Evolutionary conservation across 2,113 vertebrate species (phyloP), one percentile per base, ranked within the genome.

Genomic region (Sphyrna mokarran): DNA sequence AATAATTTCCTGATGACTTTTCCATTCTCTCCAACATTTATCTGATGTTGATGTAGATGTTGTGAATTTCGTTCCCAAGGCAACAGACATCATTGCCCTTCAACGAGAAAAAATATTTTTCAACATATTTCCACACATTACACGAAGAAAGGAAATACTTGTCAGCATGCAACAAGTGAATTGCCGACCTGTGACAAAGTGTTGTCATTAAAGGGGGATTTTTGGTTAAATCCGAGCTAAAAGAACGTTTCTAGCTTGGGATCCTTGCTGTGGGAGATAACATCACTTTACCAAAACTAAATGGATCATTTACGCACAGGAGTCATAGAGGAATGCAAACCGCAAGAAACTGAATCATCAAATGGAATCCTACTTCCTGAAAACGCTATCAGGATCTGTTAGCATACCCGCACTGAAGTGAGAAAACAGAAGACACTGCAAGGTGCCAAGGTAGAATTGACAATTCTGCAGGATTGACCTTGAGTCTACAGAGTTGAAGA

Each of bases 1-100:
- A 83, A 83, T 83, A 83, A 40, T 83, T 83, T 83, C n/a, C 43
- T 83, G 80, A 83, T 83, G 80, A 83, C 80, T 83, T 83, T 83
- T 83, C 80, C 80, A 83, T 83, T 83, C 80, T 40, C 37, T 83
- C 37, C 80, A 83, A 83, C 16, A 43, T 83, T 83, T 83, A 83
- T 20, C 37, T 40, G 80, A 83, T 43, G 80, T 83, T 40, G 40
- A 43, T 83, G 80, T 83, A 20, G 37, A 83, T 83, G 80, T 83
- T 83, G 37, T 83, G 80, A 83, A 83, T 83, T 83, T 83, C 22
- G 80, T 83, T 83, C 80, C 80, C 16, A 83, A 83, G 80, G 80
- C 80, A 83, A 83, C 80, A 83, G 78, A 33, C 78, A 83, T 40
- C 78, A 43, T 83, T 83, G 37, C 80, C 37, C 7, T 40, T 40